phyloP scores from a whole-genome alignment of 2,113 vertebrate species.

The Tetraodon nigroviridis region DNA sequence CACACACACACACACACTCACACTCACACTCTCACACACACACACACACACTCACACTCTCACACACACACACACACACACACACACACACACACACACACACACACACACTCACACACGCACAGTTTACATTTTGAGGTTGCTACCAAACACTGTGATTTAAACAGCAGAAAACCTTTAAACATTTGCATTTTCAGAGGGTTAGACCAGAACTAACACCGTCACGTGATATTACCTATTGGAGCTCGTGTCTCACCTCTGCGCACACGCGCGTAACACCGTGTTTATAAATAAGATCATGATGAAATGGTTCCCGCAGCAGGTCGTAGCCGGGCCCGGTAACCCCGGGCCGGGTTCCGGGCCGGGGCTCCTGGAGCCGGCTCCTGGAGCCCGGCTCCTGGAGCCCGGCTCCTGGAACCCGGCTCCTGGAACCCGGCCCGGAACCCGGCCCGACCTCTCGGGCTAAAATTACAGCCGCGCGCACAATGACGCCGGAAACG shows the following conservation, averaged over 20 bases:
- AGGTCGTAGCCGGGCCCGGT: not conserved
- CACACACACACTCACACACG: slow-evolving; percentile 4
- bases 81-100: not conserved
- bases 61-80: slow-evolving; percentile 3
- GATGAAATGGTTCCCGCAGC: not conserved
- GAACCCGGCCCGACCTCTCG: too few species aligned
- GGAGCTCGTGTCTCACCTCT: not conserved
- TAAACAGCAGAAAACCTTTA: not conserved
- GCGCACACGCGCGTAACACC: not conserved
- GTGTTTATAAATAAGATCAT: not conserved
- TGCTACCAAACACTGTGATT: not conserved
- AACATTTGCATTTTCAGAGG: not conserved
- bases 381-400: too few species aligned
- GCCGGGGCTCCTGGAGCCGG: too few species aligned
- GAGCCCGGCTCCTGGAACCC: too few species aligned
- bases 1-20: slow-evolving; percentile 35
- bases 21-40: slow-evolving; percentile 8
- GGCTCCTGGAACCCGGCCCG: too few species aligned
- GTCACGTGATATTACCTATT: not conserved
- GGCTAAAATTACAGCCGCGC: slow-evolving; percentile 54
- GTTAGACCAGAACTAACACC: not conserved
- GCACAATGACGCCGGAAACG: slow-evolving; percentile 61
- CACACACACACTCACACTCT: not conserved
- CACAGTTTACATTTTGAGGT: not conserved
- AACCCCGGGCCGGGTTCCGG: too few species aligned